Base-by-base conservation (phyloP, 2,888 invertebrate genomes). In the Acholoe squamosa region DNA sequence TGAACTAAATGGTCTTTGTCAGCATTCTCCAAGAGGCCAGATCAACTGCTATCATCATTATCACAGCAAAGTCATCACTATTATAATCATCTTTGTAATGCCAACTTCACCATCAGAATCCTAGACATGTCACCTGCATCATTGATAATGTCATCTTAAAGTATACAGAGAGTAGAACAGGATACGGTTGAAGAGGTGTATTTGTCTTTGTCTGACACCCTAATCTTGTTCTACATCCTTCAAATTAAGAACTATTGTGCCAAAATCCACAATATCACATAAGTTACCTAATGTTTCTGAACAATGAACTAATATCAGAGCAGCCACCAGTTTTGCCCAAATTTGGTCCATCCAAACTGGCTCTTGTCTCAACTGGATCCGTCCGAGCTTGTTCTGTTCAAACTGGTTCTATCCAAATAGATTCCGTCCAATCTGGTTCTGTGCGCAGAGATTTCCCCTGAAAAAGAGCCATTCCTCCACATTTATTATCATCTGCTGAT, bases 401-500 rank as follows among this genome's bases (percentile, higher is more conserved):
- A 61, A 19, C 19, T 61, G 61, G 61, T 61, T 61, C 61, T 19
- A 19, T 61, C 61, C 61, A 61, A 61, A 61, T 19, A 12, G 61
- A 19, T 61, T 61, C 61, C 61, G 14, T n/a, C 61, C n/a, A 61
- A n/a, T 12, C 19, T n/a, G 61, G 25, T 71, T 71, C 71, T 28
- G 28, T 61, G 10, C 61, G n/a, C 61, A 61, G 19, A 61, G 61
- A n/a, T 61, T n/a, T 61, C 28, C 16, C 71, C 71, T 28, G 1
- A 1, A 7, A 71, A 71, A n/a, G 16, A 71, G 31, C 71, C 71
- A 71, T 28, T n/a, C 71, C 71, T 71, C 71, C 71, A 71, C 71
- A 61, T 61, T 7, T 43, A 43, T 43, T 43, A 43, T 43, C 10
- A 43, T 43, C 43, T 43, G 43, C 43, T 43, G 43, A 43, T 43